Evolutionary conservation across 1,140 invertebrate genomes (phyloP).

Genomic region (Macrobrachium nipponense): DNA sequence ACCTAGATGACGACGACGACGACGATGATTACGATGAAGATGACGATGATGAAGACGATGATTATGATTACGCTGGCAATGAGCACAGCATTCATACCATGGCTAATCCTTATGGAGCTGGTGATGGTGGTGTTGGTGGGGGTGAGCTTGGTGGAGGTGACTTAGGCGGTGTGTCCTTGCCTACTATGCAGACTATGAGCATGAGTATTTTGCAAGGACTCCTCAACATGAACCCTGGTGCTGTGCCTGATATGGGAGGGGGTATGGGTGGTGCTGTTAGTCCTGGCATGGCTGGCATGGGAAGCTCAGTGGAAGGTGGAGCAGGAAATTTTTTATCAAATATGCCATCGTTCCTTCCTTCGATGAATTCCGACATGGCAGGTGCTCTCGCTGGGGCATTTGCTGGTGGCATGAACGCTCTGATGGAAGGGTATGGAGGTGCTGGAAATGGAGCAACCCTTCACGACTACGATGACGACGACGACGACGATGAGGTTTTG

Average conservation of each 20-base stretch:
- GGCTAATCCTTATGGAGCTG: conserved; percentile 59
- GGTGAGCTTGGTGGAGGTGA: conserved; percentile 43
- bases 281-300: conserved; percentile 55
- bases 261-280: conserved; percentile 45
- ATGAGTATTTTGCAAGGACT: conserved; percentile 63
- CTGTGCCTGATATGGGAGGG: conserved; percentile 55
- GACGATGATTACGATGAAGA: conserved; percentile 61
- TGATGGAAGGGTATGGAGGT: conserved; percentile 57
- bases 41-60: conserved; percentile 62
- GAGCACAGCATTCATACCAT: conserved; percentile 62
- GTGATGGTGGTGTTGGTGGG: conserved; percentile 43
- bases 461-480: conserved; percentile 57
- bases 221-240: conserved; percentile 56
- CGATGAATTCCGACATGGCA: conserved; percentile 56
- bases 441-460: conserved; percentile 32
- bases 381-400: conserved; percentile 60
- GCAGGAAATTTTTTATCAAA: conserved; percentile 55
- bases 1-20: conserved; percentile 59
- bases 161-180: conserved; percentile 47
- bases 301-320: conserved; percentile 58
- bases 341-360: conserved; percentile 62
- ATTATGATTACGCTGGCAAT: conserved; percentile 48
- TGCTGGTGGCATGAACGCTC: conserved; percentile 50
- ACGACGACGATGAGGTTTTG: conserved; percentile 41
- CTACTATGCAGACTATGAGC: conserved; percentile 62